Base-by-base conservation (phyloP, 2,113 vertebrate genomes). In the Chlorodrepanis virens region DNA sequence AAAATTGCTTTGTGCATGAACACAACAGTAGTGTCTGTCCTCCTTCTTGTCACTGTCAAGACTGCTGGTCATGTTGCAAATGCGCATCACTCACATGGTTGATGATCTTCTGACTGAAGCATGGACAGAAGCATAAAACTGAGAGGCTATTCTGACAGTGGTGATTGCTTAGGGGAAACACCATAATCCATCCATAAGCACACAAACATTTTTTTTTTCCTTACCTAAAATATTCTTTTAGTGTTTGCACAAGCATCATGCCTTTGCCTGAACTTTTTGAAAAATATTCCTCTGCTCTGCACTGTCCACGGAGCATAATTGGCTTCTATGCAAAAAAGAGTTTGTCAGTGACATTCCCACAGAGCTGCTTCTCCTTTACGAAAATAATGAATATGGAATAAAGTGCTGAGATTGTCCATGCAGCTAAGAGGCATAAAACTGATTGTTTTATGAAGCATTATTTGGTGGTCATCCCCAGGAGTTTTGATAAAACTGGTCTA, bases 1-100 rank as follows among this genome's bases (percentile, higher is more conserved):
- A 56, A 93, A 96, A 96, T 90, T 64, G 56, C 61, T 92, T 81
- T 90, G 76, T 94, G 79, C 77, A 10, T 31, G 57, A 96, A 80
- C 56, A 90, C 52, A 89, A 29, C 1, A 2, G 31, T 19, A 80
- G 50, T 42, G 88, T 88, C 90, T 81, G 5, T 37, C 40, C 81
- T 89, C 79, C 40, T 94, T 68, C 85, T 83, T 78, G 71, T 96
- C 80, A 89, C 72, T 94, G 90, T 89, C 93, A 94, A 77, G 56
- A 50, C 76, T 89, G 64, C 83, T 92, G 82, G 68, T 88, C 29
- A 5, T 80, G 59, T 74, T 91, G 70, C 54, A 92, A 92, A 93
- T 68, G 79, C 19, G 40, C 60, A 68, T 92, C 57, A 21, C 54
- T 83, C 88, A 90, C 0, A 0, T 71, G 69, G 71, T 68, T 50